A percentile compares a stretch with the other conserved stretches of the same genome.
Conservation (phyloP, 2,113 vertebrate genomes). For the Meleagris gallopavo region DNA sequence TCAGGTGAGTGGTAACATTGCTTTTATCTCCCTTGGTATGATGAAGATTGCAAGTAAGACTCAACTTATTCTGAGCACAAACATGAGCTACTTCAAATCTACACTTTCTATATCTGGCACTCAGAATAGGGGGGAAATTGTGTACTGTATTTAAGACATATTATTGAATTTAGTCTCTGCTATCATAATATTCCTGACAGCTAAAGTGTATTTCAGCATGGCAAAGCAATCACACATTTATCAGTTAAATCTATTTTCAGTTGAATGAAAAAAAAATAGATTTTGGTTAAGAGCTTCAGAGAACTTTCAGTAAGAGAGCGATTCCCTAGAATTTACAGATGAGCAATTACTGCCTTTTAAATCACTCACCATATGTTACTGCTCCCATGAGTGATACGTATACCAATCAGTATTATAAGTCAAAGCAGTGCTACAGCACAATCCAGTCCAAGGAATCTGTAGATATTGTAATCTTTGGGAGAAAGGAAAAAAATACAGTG, state of each 20-base stretch:
- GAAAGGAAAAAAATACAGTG: neutral
- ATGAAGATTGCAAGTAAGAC: neutral
- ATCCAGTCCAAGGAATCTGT: neutral
- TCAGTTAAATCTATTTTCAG: conserved; percentile 28
- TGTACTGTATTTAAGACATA: neutral
- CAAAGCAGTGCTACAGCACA: neutral
- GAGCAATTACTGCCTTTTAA: conserved; percentile 30
- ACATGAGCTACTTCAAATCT: neutral
- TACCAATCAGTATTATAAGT: neutral
- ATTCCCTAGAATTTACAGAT: conserved; percentile 33
- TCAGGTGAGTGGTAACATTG: neutral
- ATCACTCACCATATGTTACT: neutral
- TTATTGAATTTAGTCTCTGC: neutral
- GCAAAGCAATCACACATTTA: neutral
- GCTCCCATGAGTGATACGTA: neutral
- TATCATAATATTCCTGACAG: conserved; percentile 19
- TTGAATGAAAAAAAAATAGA: neutral
- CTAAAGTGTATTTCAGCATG: neutral
- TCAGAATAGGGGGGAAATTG: neutral
- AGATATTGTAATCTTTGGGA: neutral
- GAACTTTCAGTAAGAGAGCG: conserved; percentile 14
- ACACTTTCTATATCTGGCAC: neutral
- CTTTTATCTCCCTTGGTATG: neutral
- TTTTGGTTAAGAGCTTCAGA: neutral
- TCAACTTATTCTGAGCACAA: neutral